These are phyloP conservation scores for Semnornis frantzii DNA, from an alignment of 2,113 vertebrate species.

Conservation along the genomic window DNA sequence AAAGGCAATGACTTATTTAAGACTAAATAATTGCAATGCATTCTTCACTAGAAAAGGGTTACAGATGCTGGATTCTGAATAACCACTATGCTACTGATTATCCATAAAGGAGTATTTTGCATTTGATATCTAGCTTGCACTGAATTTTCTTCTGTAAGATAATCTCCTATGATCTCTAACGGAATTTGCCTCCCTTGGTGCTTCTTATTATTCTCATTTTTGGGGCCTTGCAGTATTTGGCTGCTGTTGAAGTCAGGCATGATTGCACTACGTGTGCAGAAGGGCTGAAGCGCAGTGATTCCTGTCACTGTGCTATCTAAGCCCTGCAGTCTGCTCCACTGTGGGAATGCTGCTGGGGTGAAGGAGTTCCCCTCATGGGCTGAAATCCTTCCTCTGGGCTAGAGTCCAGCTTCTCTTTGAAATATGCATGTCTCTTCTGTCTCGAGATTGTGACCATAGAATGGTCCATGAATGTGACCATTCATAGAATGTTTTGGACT, in stretches of 20 bases:
- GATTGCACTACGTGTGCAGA: background rate
- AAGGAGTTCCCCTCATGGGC: background rate
- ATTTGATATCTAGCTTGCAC: background rate
- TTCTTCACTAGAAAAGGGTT: conserved; percentile 48
- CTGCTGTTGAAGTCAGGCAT: background rate
- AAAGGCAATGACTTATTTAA: conserved; percentile 68
- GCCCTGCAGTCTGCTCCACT: rapidly evolving
- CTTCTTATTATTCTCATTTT: conserved; percentile 33
- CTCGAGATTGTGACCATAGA: background rate
- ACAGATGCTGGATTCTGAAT: conserved; percentile 28
- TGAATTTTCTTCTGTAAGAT: conserved; percentile 18
- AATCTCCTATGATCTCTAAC: conserved; percentile 30
- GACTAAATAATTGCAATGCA: conserved; percentile 63
- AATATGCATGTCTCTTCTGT: background rate
- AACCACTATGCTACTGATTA: background rate
- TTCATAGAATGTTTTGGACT: background rate
- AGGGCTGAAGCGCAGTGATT: background rate
- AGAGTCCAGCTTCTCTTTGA: background rate
- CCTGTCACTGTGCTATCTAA: rapidly evolving
- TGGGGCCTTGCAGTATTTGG: conserved; percentile 8
- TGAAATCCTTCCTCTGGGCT: background rate
- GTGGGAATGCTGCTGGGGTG: background rate
- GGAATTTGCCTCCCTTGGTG: conserved; percentile 29
- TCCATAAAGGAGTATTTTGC: conserved; percentile 3
- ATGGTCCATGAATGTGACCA: too few species aligned